These are phyloP conservation scores for Lymantria monacha DNA, from an alignment of 2,888 invertebrate species.

Conservation along the genomic window DNA sequence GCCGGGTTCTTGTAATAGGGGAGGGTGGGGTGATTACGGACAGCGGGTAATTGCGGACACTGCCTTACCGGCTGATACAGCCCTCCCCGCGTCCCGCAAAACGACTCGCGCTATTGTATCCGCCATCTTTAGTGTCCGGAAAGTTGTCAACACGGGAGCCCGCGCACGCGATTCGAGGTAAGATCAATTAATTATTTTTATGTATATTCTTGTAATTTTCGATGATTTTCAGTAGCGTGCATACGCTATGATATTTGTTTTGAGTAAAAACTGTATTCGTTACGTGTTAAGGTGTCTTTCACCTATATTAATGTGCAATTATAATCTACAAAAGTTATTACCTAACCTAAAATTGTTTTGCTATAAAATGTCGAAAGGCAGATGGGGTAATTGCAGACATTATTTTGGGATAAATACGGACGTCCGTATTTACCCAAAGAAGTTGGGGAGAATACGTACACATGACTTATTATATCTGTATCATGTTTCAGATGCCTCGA, in stretches of 20 bases:
- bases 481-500: slow-evolving; percentile 19
- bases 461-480: slow-evolving; percentile 1
- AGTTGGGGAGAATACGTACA: too few relatives aligned
- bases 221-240: background rate
- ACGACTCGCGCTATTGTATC: background rate
- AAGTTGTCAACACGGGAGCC: background rate
- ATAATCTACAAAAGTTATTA: too few relatives aligned
- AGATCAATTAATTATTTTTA: slow-evolving; percentile 1
- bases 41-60: too few relatives aligned
- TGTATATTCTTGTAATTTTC: slow-evolving; percentile 3
- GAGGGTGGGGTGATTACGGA: too few relatives aligned
- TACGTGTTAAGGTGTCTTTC: background rate
- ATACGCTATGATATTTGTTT: slow-evolving; percentile 1
- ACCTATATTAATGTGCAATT: background rate
- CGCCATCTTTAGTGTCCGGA: background rate
- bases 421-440: too few relatives aligned
- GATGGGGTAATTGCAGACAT: background rate
- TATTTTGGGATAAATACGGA: too few relatives aligned
- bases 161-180: slow-evolving; percentile 4
- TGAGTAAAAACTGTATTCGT: slow-evolving; percentile 2
- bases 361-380: too few relatives aligned
- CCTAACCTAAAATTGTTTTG: too few relatives aligned
- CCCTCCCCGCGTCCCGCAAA: background rate
- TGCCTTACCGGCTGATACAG: too few relatives aligned
- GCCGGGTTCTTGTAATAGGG: too few relatives aligned